Evolutionary conservation across 1,140 invertebrate species (phyloP).

Genomic region (Sminthurinus signatus): DNA sequence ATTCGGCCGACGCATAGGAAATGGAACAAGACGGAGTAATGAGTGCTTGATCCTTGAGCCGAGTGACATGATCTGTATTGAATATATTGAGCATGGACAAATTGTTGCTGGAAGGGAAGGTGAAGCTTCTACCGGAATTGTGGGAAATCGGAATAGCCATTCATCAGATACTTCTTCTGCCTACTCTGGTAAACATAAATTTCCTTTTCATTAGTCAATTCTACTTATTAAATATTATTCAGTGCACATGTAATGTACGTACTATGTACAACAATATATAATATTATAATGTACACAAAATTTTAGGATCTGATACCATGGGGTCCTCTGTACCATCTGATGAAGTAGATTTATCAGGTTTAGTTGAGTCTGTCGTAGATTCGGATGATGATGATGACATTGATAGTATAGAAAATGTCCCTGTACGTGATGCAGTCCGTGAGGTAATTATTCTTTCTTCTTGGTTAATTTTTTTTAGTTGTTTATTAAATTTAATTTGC

Average conservation of each 20-base stretch:
- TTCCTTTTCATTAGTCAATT: not conserved
- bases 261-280: too few relatives aligned
- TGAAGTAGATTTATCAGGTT: slow-evolving; percentile 83
- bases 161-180: slow-evolving; percentile 27
- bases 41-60: slow-evolving; percentile 79
- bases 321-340: slow-evolving; percentile 62
- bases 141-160: slow-evolving; percentile 7
- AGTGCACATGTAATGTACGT: too few relatives aligned
- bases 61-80: slow-evolving; percentile 81
- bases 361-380: slow-evolving; percentile 91
- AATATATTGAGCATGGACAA: slow-evolving; percentile 40
- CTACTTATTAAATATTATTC: too few relatives aligned
- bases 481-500: too few relatives aligned
- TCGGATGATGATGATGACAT: slow-evolving; percentile 74
- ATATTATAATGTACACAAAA: too few relatives aligned
- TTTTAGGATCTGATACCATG: slow-evolving; percentile 19
- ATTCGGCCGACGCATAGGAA: slow-evolving; percentile 72
- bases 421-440: not conserved
- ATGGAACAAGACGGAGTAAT: slow-evolving; percentile 61
- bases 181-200: slow-evolving; percentile 15
- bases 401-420: slow-evolving; percentile 6
- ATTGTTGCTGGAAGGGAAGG: too few relatives aligned
- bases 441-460: not conserved
- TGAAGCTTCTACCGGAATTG: too few relatives aligned
- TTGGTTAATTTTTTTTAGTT: not conserved